Base-by-base conservation (phyloP, 2,888 invertebrate genomes). In the Nebria salina region DNA sequence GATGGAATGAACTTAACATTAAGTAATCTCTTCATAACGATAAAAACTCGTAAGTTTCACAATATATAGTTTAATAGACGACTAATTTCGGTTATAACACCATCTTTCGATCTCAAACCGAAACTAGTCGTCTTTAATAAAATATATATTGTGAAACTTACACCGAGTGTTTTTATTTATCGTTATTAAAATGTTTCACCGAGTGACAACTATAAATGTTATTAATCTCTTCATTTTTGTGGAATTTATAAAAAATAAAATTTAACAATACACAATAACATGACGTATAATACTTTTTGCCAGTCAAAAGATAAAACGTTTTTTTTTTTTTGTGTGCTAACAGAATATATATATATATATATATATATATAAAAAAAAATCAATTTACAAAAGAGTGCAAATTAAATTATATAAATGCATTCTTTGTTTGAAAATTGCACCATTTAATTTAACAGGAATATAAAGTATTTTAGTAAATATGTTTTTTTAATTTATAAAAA, bases 221-320 rank as follows among this genome's bases (percentile, higher is more conserved):
- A 20, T 20, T 20, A 20, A 20, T 20, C 20, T 20, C 20, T 20
- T 20, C 20, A 20, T 20, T 20, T 20, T 54, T 8, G 4, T 54
- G 54, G 8, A 68, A 25, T 68, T 68, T 68, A 72, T 64, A 77
- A 77, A 20, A 77, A 72, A 77, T 77, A 77, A 77, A 77, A 77
- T 77, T 77, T 77, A 77, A 77, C 77, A 77, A 77, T 77, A 72
- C 72, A 77, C 65, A 11, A 77, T 65, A 72, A 72, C 72, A 77
- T 72, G 72, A 70, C 65, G 42, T 72, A 72, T 72, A 72, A 77
- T 77, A 72, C 72, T 77, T 43, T 76, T 11, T 43, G 26, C 65
- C 65, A 64, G 64, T 54, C 43, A 26, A 72, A 77, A 34, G 65
- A 72, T 72, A 72, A 64, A 77, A 72, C 65, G 26, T 13, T 68